Evolutionary conservation across 2,888 invertebrate genomes (phyloP), one percentile per base, ranked within the genome.

Genomic region (Panopea generosa): DNA sequence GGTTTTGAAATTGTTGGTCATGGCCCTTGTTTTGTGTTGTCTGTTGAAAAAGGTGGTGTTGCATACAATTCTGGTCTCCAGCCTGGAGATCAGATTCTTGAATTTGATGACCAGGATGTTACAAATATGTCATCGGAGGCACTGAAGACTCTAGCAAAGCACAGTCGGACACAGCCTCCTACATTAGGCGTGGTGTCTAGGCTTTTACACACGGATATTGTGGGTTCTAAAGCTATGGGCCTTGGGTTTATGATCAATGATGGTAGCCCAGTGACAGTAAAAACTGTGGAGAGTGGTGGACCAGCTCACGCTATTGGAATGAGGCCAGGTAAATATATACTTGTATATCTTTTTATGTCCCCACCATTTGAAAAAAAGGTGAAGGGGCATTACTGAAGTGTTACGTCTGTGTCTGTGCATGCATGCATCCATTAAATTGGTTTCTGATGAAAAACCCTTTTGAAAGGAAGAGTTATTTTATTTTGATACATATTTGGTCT

Each of bases 1-100:
- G 92, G 92, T 14, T 92, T 92, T 80, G 87, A 87, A 60, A 88
- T 92, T 26, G 82, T 86, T 60, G 92, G 92, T 6, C 77, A 84
- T n/a, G 91, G 92, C 1, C 92, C 92, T 1, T 82, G 88, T 69
- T 92, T 90, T 77, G 90, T 92, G 24, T 77, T 87, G 18, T 68
- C 77, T 53, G 91, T 92, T n/a, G 89, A 89, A 43, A 83, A 85
- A 65, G 89, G 86, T 14, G 87, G 91, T 66, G 77, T 87, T 0
- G 92, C 91, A 4, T 87, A 88, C 68, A 80, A 86, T 45, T 89
- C 91, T 6, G 91, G 91, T 2, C 82, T 92, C 0, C 77, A 85
- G 27, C 83, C 88, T 9, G 92, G 92, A 2, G 92, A 92, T 71
- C 90, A 91, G 74, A 84, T 92, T 24, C 74, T 92, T 22, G 89